Conservation (phyloP, 1,140 invertebrate species). For the Saxidomus purpurata region DNA sequence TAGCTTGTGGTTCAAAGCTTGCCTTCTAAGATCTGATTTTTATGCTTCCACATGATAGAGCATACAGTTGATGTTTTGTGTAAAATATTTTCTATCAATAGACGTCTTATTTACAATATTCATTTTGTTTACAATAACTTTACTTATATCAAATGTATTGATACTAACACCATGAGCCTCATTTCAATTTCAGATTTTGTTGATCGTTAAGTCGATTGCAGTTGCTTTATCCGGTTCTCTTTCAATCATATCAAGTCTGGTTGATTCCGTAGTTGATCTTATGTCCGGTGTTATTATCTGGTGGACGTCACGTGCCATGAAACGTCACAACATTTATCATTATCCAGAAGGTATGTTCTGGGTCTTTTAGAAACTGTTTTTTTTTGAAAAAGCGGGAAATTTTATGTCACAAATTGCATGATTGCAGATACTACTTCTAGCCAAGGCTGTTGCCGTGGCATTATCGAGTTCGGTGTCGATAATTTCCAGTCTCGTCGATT, state of each 20-base stretch:
- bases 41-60: too few species aligned
- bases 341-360: constrained; percentile 85
- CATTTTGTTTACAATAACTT: too few species aligned
- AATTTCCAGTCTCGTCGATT: constrained; percentile 87
- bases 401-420: background rate
- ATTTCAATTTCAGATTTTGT: constrained; percentile 77
- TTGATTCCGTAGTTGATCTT: constrained; percentile 87
- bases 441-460: constrained; percentile 85
- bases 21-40: too few species aligned
- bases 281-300: constrained; percentile 86
- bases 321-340: constrained; percentile 85
- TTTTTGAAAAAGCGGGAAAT: background rate
- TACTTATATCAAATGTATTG: too few species aligned
- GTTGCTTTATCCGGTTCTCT: constrained; percentile 87
- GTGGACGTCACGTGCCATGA: constrained; percentile 85
- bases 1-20: too few species aligned
- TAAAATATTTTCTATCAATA: too few species aligned
- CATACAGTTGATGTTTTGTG: too few species aligned
- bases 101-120: too few species aligned
- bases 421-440: constrained; percentile 83
- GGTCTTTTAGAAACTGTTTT: background rate
- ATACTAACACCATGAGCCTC: too few species aligned
- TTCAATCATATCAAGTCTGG: constrained; percentile 87
- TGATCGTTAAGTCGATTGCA: constrained; percentile 85
- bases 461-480: constrained; percentile 87